Evolutionary conservation across 2,113 vertebrate genomes (phyloP).

Genomic region (Poeciliopsis occidentalis): DNA sequence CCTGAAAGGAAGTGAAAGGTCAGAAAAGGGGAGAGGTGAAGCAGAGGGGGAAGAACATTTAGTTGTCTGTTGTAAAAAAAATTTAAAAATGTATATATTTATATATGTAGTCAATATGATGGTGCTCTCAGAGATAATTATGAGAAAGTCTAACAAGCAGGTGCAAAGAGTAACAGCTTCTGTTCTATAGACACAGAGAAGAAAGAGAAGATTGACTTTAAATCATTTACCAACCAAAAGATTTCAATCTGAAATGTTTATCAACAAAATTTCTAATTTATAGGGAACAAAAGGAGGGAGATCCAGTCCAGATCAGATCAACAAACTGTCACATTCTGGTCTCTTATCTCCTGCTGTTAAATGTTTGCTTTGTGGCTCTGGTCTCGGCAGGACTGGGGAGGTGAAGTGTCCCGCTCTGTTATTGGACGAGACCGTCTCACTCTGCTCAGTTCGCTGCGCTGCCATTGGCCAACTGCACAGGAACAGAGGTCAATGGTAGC

Average conservation of each 20-base stretch:
- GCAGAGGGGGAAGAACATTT: conserved; percentile 11
- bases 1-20: conserved; percentile 44
- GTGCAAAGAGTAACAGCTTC: neutral
- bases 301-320: conserved; percentile 19
- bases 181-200: neutral
- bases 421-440: conserved; percentile 55
- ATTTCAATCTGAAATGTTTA: neutral
- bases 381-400: conserved; percentile 62
- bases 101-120: neutral
- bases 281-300: neutral
- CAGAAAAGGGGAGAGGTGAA: conserved; percentile 2
- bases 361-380: conserved; percentile 68
- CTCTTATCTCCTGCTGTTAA: conserved; percentile 62
- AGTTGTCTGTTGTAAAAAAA: neutral
- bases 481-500: conserved; percentile 42
- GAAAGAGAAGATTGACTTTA: too few relatives aligned
- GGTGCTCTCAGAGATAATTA: neutral
- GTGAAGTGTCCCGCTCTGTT: conserved; percentile 51
- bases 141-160: neutral
- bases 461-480: conserved; percentile 44
- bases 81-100: too few relatives aligned
- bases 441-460: conserved; percentile 28
- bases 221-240: neutral
- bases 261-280: neutral
- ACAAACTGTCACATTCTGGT: conserved; percentile 3